Evolutionary conservation across 1,140 invertebrate species (phyloP), one percentile per base, ranked within the genome.

Genomic region (Meteorus sp.): DNA sequence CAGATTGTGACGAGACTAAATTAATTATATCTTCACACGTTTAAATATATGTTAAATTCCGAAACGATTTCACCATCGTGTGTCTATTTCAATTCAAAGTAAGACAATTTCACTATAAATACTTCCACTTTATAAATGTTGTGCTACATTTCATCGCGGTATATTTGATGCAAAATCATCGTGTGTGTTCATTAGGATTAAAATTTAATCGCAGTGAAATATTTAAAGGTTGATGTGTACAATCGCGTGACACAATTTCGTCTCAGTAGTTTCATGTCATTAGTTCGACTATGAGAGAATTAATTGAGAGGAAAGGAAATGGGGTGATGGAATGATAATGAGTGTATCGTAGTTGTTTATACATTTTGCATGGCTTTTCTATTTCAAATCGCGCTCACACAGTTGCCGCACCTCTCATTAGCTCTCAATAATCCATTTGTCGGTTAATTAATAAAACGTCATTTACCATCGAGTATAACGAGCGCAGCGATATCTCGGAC

Each of bases 361-460:
- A 7, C 31, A 44, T 55, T 55, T 55, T 2, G 20, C n/a, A n/a
- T n/a, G n/a, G n/a, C n/a, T n/a, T n/a, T n/a, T n/a, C n/a, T n/a
- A n/a, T n/a, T n/a, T 53, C 11, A 39, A 39, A 11, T 33, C 29
- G 25, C 31, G 20, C 23, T 43, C 51, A 37, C 43, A 25, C 22
- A 56, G 43, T 56, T 37, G 31, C 44, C 20, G 43, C 13, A 15
- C 31, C 31, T 29, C 27, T 48, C 43, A 44, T 47, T 56, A 48
- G 29, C 44, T 48, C 31, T 47, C 19, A 56, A 56, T 56, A 56
- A 47, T 56, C 54, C 29, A 56, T 56, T 56, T 33, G 22, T 47
- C 55, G 44, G 20, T 47, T 44, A 56, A 56, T 56, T 48, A 48
- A 48, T 56, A 47, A n/a, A n/a, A 48, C 43, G 55, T 56, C 55